Percentiles rank a stretch among this genome's conserved stretches.
Conservation (phyloP, 2,888 invertebrate genomes). For the Andrena bucephala region DNA sequence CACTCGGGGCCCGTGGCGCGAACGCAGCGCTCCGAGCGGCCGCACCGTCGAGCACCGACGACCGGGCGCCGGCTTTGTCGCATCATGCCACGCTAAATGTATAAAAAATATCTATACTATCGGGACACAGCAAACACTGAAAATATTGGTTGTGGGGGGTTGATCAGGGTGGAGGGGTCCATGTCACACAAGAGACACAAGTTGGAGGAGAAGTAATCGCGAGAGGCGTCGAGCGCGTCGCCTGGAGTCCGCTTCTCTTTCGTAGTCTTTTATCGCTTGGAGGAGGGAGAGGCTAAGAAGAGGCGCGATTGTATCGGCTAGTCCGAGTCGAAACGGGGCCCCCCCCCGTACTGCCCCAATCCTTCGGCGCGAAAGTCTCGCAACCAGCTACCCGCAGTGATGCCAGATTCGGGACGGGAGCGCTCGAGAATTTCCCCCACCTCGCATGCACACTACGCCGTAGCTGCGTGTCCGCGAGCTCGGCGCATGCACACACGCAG, state of each 20-base stretch:
- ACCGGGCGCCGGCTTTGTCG: conserved; percentile 78
- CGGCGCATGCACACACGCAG: no score
- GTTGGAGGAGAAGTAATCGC: conserved; percentile 60
- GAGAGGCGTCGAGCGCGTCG: conserved; percentile 16
- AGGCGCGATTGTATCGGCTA: conserved; percentile 4
- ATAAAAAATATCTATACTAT: conserved; percentile 82
- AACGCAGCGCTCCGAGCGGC: neutral
- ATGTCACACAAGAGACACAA: conserved; percentile 67
- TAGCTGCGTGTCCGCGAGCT: no score
- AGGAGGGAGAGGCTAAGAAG: conserved; percentile 1
- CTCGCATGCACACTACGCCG: no score
- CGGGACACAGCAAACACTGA: conserved; percentile 83
- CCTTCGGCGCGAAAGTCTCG: conserved; percentile 5
- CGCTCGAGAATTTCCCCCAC: no score
- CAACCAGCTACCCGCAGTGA: conserved; percentile 6
- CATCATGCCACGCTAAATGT: conserved; percentile 76
- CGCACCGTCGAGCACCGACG: conserved; percentile 51
- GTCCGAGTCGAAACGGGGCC: neutral
- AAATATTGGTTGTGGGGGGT: conserved; percentile 77
- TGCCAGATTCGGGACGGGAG: no score
- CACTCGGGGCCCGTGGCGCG: neutral
- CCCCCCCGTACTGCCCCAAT: conserved; percentile 23
- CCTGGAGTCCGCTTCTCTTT: conserved; percentile 1
- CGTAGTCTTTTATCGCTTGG: neutral
- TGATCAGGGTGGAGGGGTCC: conserved; percentile 74